Percentiles rank a stretch among this genome's conserved stretches.
Evolutionary conservation across 2,797 vertebrate genomes (phyloP).

Genomic region (Takifugu rubripes): DNA sequence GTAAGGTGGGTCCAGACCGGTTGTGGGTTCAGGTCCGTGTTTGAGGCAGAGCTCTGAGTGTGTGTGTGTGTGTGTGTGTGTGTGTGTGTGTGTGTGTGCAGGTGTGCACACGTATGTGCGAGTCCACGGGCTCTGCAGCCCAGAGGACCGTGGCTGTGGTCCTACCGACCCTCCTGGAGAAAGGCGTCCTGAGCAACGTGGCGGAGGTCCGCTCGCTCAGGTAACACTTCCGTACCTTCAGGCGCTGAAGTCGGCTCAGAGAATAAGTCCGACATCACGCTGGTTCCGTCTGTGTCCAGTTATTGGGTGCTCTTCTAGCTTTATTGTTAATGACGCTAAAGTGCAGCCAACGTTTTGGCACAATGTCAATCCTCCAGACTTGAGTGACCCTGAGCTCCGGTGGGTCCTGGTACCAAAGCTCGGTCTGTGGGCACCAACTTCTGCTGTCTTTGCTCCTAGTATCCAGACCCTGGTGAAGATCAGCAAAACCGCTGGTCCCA

Average conservation of each 20-base stretch:
- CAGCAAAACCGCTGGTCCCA: conserved; percentile 91
- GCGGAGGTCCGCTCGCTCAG: conserved; percentile 93
- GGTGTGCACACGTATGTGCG: conserved; percentile 96
- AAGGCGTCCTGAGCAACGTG: conserved; percentile 92
- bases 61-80: background rate
- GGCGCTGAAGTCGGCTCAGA: too few relatives aligned
- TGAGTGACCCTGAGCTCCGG: too few relatives aligned
- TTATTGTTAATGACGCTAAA: too few relatives aligned
- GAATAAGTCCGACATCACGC: too few relatives aligned
- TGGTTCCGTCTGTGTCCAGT: too few relatives aligned
- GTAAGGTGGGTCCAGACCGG: conserved; percentile 83
- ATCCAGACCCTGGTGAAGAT: conserved; percentile 98
- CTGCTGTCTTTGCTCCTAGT: conserved; percentile 57
- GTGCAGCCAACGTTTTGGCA: too few relatives aligned
- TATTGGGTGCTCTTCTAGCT: too few relatives aligned
- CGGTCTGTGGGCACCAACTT: too few relatives aligned
- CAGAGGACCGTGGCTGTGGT: conserved; percentile 87
- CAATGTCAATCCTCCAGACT: too few relatives aligned
- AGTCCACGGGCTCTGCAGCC: conserved; percentile 84
- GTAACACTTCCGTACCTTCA: conserved; percentile 57
- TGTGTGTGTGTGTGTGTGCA: conserved; percentile 37
- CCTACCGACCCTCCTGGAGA: conserved; percentile 91
- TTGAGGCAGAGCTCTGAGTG: background rate
- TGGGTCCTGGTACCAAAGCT: too few relatives aligned
- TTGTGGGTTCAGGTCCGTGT: background rate